phyloP scores from a whole-genome alignment of 2,113 vertebrate genomes.

The Percopsis transmontana region DNA sequence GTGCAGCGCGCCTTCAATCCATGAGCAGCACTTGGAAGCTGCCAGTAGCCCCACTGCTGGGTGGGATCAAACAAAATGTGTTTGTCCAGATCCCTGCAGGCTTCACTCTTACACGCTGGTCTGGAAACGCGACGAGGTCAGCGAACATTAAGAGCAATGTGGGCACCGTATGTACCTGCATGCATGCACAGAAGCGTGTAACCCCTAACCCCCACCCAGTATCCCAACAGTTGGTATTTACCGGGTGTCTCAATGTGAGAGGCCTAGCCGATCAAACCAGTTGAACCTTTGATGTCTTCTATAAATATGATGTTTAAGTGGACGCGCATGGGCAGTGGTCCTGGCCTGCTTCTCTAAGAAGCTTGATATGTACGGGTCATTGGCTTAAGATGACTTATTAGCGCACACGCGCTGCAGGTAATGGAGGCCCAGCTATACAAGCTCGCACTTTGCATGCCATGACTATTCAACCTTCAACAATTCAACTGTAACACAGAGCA shows the following conservation, averaged over 20 bases:
- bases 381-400: slow-evolving; percentile 72
- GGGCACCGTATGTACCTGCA: not conserved
- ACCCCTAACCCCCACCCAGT: slow-evolving; percentile 36
- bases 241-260: slow-evolving; percentile 48
- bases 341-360: slow-evolving; percentile 51
- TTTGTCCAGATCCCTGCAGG: slow-evolving; percentile 46
- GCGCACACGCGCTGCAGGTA: slow-evolving; percentile 63
- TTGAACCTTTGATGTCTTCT: slow-evolving; percentile 60
- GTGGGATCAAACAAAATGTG: slow-evolving; percentile 51
- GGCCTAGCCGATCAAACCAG: slow-evolving; percentile 45
- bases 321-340: slow-evolving; percentile 57
- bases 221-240: slow-evolving; percentile 21
- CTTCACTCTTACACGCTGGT: slow-evolving; percentile 37
- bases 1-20: slow-evolving; percentile 48
- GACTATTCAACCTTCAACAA: slow-evolving; percentile 77
- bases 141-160: slow-evolving; percentile 35
- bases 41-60: slow-evolving; percentile 35
- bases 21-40: slow-evolving; percentile 46
- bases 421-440: slow-evolving; percentile 65
- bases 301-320: slow-evolving; percentile 57
- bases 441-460: slow-evolving; percentile 71
- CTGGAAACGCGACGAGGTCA: slow-evolving; percentile 50
- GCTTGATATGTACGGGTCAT: slow-evolving; percentile 60
- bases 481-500: slow-evolving; percentile 50
- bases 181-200: not conserved